phyloP scores from a whole-genome alignment of 2,113 vertebrate genomes.

The Dryoscopus gambensis region DNA sequence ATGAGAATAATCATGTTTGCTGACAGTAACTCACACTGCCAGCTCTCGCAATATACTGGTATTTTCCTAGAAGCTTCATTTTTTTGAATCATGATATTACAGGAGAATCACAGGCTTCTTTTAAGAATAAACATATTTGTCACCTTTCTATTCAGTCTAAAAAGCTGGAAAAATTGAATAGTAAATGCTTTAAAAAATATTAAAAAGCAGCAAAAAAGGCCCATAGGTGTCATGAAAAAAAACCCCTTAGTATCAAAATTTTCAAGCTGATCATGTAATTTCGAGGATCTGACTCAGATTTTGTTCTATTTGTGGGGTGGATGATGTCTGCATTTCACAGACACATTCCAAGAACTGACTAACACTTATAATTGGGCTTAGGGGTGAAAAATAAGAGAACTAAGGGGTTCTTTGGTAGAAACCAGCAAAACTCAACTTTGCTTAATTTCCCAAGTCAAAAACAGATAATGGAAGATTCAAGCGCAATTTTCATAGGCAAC shows the following conservation, averaged over 20 bases:
- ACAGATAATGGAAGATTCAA: background rate
- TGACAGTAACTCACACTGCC: background rate
- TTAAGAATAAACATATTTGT: background rate
- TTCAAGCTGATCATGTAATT: constrained; percentile 36
- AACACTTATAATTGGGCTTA: background rate
- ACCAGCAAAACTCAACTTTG: background rate
- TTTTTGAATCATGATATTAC: background rate
- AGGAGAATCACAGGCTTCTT: background rate
- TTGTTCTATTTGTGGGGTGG: background rate
- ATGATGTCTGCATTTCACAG: background rate
- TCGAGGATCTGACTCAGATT: constrained; percentile 44
- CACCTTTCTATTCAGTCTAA: background rate
- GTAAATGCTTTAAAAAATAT: background rate
- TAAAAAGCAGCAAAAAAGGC: background rate
- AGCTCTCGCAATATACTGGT: background rate
- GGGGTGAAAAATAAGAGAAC: background rate
- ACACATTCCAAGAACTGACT: constrained; percentile 15
- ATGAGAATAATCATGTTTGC: background rate
- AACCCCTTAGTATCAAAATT: background rate
- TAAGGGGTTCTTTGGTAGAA: background rate
- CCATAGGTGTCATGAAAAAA: background rate
- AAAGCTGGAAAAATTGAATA: background rate
- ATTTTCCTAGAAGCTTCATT: background rate
- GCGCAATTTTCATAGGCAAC: background rate
- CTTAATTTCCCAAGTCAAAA: background rate